Evolutionary conservation across 2,888 invertebrate species (phyloP), one percentile per base, ranked within the genome.

Genomic region (Ditula angustiorana): DNA sequence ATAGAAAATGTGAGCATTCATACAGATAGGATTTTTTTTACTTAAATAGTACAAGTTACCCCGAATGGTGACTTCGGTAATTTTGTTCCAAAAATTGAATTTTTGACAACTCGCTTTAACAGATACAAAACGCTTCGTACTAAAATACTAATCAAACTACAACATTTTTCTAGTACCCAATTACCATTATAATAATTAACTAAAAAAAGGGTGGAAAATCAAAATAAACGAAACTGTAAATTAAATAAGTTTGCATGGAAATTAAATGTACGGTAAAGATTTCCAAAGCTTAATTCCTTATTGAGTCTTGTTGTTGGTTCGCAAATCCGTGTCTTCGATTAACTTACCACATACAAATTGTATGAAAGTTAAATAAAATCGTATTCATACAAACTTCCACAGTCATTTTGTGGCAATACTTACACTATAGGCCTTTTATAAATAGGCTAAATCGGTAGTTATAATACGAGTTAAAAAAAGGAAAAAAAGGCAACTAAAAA

Each of bases 1-100:
- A 82, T 86, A 88, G 73, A 79, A 88, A 90, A 88, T 70, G 85
- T 92, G 92, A 92, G 91, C 92, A 90, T 90, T 90, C 85, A 86
- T 90, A 91, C 87, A 88, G 78, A 75, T 88, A 89, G 88, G 87
- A 85, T 78, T 80, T 72, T 66, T 67, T 72, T 72, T 74, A 79
- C 76, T 79, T 75, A 76, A 81, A 84, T 85, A 81, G 77, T 71
- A 78, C 71, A 63, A 61, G 62, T 68, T 66, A 71, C 44, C 44
- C 11, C 46, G 55, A 67, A 63, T 63, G 63, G 37, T 52, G 60
- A 37, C 59, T 69, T 65, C 67, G 69, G 60, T 24, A 33, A 50
- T 69, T 57, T 61, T 71, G 37, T 65, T 60, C 24, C 59, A 66
- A 68, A 71, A 69, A 67, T 65, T 67, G 63, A 67, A 61, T 61